Percentiles rank a stretch among this genome's conserved stretches.
Conservation (phyloP, 2,113 vertebrate genomes). For the Gnathonemus longibarbis region DNA sequence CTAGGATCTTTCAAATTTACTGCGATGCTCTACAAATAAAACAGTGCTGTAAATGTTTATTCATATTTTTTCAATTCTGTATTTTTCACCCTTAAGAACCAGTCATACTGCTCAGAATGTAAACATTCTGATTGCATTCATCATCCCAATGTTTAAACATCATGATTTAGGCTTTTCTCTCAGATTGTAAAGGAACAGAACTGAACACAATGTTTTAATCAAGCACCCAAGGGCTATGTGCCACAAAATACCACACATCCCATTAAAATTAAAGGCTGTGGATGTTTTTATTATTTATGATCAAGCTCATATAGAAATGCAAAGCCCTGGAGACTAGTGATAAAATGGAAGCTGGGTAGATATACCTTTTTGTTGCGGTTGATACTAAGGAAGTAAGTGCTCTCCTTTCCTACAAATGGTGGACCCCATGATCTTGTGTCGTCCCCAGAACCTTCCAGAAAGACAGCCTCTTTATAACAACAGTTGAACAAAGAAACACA, state of each 20-base stretch:
- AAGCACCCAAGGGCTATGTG: background rate
- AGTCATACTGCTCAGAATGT: background rate
- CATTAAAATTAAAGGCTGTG: background rate
- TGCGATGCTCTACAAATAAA: slow-evolving; percentile 75
- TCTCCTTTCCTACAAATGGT: slow-evolving; percentile 78
- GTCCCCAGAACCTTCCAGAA: slow-evolving; percentile 71
- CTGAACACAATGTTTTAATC: background rate
- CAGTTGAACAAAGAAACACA: background rate
- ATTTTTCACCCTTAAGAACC: background rate
- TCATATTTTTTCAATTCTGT: background rate
- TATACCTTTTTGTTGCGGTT: slow-evolving; percentile 92
- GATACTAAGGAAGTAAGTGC: slow-evolving; percentile 87
- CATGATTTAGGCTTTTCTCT: background rate
- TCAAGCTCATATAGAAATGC: background rate
- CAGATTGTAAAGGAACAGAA: background rate
- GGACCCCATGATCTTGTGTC: slow-evolving; percentile 91
- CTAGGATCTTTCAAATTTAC: slow-evolving; percentile 80
- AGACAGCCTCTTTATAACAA: background rate
- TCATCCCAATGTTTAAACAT: slow-evolving; percentile 3
- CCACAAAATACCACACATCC: background rate
- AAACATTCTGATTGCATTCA: background rate
- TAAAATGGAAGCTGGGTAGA: background rate
- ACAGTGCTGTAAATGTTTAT: background rate
- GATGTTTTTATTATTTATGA: background rate
- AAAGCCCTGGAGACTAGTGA: background rate